Conservation (phyloP, 2,797 vertebrate species). For the Tokudaia muenninki region DNA sequence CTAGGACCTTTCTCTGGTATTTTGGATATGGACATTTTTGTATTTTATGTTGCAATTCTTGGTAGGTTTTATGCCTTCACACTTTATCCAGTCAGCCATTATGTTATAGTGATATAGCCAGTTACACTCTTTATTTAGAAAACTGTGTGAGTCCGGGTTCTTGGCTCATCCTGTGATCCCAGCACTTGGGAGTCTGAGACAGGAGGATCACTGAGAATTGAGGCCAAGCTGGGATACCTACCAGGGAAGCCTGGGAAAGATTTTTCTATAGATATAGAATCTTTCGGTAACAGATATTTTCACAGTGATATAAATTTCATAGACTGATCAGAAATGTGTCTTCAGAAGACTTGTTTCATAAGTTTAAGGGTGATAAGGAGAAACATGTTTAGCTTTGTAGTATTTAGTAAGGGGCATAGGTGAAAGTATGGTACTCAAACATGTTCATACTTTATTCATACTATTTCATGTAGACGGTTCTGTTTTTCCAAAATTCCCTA, state of each 20-base stretch:
- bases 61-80: background rate
- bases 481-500: background rate
- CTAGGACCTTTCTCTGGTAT: background rate
- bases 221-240: background rate
- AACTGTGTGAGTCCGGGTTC: background rate
- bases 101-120: background rate
- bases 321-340: conserved; percentile 28
- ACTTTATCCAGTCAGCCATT: background rate
- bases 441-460: background rate
- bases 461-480: background rate
- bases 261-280: conserved; percentile 32
- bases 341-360: background rate
- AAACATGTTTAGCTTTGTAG: background rate
- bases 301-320: background rate
- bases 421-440: background rate
- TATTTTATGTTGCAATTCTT: background rate
- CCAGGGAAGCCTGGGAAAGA: background rate
- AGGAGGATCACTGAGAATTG: background rate
- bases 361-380: background rate
- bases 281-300: conserved; percentile 17
- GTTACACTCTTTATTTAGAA: conserved; percentile 17
- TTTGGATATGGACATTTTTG: conserved; percentile 41
- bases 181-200: too few relatives aligned
- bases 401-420: background rate
- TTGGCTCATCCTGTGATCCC: background rate